phyloP scores from a whole-genome alignment of 2,113 vertebrate species.

The Mesembrinibis cayennensis region DNA sequence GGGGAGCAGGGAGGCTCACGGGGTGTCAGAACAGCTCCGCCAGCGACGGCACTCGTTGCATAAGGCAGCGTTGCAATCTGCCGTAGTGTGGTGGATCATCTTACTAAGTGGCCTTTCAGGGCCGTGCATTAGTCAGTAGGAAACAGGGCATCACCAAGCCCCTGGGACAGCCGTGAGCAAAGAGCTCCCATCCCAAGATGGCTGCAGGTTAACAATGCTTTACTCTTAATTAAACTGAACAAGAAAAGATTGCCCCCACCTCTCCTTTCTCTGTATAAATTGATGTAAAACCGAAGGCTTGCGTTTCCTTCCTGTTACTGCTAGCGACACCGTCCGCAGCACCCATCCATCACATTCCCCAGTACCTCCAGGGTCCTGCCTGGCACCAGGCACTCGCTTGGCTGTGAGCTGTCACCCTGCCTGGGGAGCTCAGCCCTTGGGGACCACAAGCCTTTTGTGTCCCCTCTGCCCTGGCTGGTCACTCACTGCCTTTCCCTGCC shows the following conservation, averaged over 20 bases:
- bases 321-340: rapidly evolving
- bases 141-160: not conserved
- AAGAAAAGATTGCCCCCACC: not conserved
- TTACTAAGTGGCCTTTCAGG: not conserved
- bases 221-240: not conserved
- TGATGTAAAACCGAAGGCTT: not conserved
- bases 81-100: not conserved
- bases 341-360: not conserved
- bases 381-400: not conserved
- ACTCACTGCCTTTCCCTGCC: not conserved
- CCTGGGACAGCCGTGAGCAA: not conserved
- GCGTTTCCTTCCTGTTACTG: rapidly evolving
- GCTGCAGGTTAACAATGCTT: not conserved
- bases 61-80: not conserved
- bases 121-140: not conserved
- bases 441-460: not conserved
- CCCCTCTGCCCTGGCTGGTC: not conserved
- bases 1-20: not conserved
- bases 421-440: not conserved
- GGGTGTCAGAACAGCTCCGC: not conserved
- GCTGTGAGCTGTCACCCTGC: not conserved
- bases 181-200: not conserved
- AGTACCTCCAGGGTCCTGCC: not conserved
- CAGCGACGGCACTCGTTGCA: not conserved
- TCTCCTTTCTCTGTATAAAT: not conserved